Base-by-base conservation (phyloP, 2,888 invertebrate genomes). In the Rosalia funebris region DNA sequence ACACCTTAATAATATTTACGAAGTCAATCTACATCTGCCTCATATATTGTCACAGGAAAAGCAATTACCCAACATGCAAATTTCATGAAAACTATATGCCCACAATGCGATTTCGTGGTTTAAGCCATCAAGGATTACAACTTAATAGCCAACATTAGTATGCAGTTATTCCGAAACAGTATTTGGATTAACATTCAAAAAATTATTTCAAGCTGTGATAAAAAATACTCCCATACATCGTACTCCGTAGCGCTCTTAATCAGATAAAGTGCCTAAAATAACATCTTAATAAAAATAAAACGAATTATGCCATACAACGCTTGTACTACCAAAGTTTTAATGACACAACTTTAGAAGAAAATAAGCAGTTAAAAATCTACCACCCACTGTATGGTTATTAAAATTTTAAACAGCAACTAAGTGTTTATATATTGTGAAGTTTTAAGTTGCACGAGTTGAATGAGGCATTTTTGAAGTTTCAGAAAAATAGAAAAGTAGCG, bases 121-220 rank as follows among this genome's bases (percentile, higher is more conserved):
- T n/a, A 47, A 36, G 17, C 39, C 42, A 58, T 55, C 15, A 39
- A 55, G 44, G 11, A 15, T 31, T 46, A 63, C 63, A 55, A 54
- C 60, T 63, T 47, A 57, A 57, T 60, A 57, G n/a, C 19, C 57
- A 58, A 60, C 57, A 63, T 60, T 57, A 63, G 57, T 63, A 63
- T 63, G 45, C 60, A 55, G 41, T 63, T 63, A 63, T 63, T 63
- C 25, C 32, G 45, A 32, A 57, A 62, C 25, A 57, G 39, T 45
- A 44, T 50, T 39, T 44, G 10, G 14, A 7, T 17, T 20, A 37
- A 19, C 37, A 48, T 36, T 48, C 20, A 48, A 36, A 48, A 20
- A 12, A 10, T n/a, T 36, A 50, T 39, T 50, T 39, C 50, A 25
- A 5, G 25, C 25, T 3, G 11, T 37, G n/a, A 32, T 32, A 53